phyloP scores from a whole-genome alignment of 2,113 vertebrate genomes.

The Malurus cyaneus region DNA sequence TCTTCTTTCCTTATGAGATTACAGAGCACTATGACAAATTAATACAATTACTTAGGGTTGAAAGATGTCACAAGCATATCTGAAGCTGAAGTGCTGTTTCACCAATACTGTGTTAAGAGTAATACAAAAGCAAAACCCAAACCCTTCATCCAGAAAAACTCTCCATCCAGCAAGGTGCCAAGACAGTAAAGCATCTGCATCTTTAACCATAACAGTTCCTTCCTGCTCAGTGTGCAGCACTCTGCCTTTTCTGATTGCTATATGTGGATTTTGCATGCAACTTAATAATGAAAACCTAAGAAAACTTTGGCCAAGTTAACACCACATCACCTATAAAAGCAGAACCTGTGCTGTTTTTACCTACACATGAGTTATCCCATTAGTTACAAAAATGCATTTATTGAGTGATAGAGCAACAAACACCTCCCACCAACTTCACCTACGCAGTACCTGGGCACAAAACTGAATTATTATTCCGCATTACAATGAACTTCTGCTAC shows the following conservation, averaged over 20 bases:
- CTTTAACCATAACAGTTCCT: not conserved
- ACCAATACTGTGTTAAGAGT: not conserved
- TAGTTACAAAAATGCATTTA: not conserved
- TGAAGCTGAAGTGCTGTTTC: not conserved
- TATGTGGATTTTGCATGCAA: not conserved
- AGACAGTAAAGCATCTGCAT: not conserved
- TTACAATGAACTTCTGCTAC: not conserved
- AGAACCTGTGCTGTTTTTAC: not conserved
- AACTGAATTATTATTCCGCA: not conserved
- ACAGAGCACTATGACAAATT: not conserved
- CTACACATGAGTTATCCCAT: accelerated
- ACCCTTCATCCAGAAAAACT: not conserved
- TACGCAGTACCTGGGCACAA: not conserved
- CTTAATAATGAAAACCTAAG: not conserved
- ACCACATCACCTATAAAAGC: not conserved
- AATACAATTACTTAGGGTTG: not conserved
- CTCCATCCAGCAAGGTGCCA: not conserved
- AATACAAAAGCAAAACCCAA: not conserved
- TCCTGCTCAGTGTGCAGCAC: not conserved
- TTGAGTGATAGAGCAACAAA: not conserved
- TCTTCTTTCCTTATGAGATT: not conserved
- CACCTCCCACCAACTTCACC: not conserved
- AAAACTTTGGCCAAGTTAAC: not conserved
- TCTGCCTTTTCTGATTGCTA: not conserved
- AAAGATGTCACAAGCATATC: not conserved